These are phyloP conservation scores for Lepetodrilus schrolli DNA, from an alignment of 2,888 invertebrate genomes.

Conservation along the genomic window DNA sequence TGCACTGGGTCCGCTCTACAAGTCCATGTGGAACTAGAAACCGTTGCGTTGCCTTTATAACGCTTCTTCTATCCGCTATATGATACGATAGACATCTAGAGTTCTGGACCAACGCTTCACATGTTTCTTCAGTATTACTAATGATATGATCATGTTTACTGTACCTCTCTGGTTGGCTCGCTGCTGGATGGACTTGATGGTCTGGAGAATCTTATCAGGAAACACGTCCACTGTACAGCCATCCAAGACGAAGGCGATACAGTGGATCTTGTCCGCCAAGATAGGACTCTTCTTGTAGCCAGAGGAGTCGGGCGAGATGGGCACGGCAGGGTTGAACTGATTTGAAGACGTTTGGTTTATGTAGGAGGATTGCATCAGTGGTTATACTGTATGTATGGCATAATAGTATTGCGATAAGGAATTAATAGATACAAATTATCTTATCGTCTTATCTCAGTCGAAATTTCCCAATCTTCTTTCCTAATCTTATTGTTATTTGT, in stretches of 20 bases:
- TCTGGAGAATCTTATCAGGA: slow-evolving; percentile 42
- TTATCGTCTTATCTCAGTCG: too few species aligned
- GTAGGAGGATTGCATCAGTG: background rate
- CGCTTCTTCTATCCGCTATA: too few species aligned
- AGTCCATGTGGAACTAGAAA: too few species aligned
- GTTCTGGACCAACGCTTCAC: too few species aligned
- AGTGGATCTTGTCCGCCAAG: slow-evolving; percentile 44
- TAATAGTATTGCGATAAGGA: background rate
- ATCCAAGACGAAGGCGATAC: slow-evolving; percentile 46
- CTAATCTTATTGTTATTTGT: too few species aligned
- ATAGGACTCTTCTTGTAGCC: slow-evolving; percentile 33
- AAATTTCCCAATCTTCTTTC: too few species aligned
- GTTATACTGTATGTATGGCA: background rate
- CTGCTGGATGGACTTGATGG: slow-evolving; percentile 40
- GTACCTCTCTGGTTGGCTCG: slow-evolving; percentile 45
- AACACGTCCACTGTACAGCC: slow-evolving; percentile 43
- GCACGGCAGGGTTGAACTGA: slow-evolving; percentile 45
- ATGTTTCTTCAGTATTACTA: too few species aligned
- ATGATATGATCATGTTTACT: too few species aligned
- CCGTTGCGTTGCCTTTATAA: too few species aligned
- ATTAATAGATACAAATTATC: too few species aligned
- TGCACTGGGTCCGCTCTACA: too few species aligned
- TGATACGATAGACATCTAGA: too few species aligned
- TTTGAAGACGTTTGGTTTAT: background rate
- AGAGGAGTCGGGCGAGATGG: slow-evolving; percentile 39